Conservation (phyloP, 2,797 vertebrate species). For the Rhinatrema bivittatum region DNA sequence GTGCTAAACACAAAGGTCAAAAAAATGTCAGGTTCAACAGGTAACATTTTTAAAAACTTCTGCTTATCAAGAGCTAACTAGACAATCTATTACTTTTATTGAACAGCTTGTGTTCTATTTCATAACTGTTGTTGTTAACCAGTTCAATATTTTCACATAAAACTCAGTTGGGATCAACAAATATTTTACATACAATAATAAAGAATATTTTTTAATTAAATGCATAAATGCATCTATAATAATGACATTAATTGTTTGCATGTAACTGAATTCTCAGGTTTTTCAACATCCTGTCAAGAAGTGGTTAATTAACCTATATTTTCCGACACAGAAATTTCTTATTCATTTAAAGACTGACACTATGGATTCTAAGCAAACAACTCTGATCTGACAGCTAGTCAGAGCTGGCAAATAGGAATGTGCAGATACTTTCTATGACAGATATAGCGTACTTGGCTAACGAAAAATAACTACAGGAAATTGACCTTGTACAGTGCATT, state of each 20-base stretch:
- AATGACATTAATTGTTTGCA: constrained; percentile 1
- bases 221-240: no score
- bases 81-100: constrained; percentile 57
- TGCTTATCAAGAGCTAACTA: constrained; percentile 64
- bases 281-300: not conserved
- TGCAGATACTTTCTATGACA: constrained; percentile 16
- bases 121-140: constrained; percentile 38
- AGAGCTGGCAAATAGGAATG: constrained; percentile 1
- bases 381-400: constrained; percentile 2
- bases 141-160: no score
- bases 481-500: not conserved
- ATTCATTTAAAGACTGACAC: constrained; percentile 6
- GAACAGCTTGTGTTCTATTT: constrained; percentile 48
- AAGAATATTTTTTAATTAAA: no score
- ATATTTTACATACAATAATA: no score
- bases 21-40: constrained; percentile 48
- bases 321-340: not conserved
- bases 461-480: not conserved
- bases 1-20: constrained; percentile 53
- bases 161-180: no score
- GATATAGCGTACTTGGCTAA: constrained; percentile 3
- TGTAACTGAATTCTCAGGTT: not conserved
- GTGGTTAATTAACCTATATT: not conserved
- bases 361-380: constrained; percentile 19
- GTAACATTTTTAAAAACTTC: constrained; percentile 46